Evolutionary conservation across 1,140 invertebrate species (phyloP), one percentile per base, ranked within the genome.

Genomic region (Neelides sp.): DNA sequence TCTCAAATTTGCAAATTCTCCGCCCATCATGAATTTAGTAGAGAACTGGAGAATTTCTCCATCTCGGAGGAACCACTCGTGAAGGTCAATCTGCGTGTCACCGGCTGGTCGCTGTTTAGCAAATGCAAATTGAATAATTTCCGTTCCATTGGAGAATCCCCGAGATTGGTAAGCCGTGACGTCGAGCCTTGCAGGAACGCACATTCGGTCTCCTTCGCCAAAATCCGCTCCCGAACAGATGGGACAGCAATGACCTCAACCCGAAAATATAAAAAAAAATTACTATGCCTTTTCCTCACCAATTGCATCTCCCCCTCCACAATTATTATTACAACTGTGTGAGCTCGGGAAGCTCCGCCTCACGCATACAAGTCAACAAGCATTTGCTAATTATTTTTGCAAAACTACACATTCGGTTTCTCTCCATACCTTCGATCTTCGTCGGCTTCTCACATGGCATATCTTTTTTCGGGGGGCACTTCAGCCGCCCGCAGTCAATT

Each of bases 341-440:
- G n/a, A n/a, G n/a, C n/a, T n/a, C n/a, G n/a, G n/a, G n/a, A n/a
- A n/a, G n/a, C n/a, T n/a, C n/a, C n/a, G n/a, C n/a, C n/a, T n/a
- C n/a, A n/a, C n/a, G n/a, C n/a, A n/a, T n/a, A n/a, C n/a, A n/a
- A n/a, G n/a, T n/a, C n/a, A n/a, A n/a, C n/a, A n/a, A n/a, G n/a
- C n/a, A n/a, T n/a, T n/a, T n/a, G n/a, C n/a, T n/a, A n/a, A n/a
- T n/a, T n/a, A n/a, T n/a, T n/a, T n/a, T n/a, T n/a, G n/a, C n/a
- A n/a, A n/a, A n/a, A n/a, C n/a, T n/a, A n/a, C n/a, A n/a, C n/a
- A n/a, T n/a, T n/a, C n/a, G n/a, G n/a, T 10, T 60, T n/a, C n/a
- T n/a, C n/a, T n/a, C n/a, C n/a, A n/a, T n/a, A n/a, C n/a, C 65
- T 39, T 61, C 59, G 2, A 66, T 63, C 58, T 65, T 65, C 30